These are phyloP conservation scores for Macrosteles quadrilineatus DNA, from an alignment of 1,140 invertebrate species.

Conservation along the genomic window DNA sequence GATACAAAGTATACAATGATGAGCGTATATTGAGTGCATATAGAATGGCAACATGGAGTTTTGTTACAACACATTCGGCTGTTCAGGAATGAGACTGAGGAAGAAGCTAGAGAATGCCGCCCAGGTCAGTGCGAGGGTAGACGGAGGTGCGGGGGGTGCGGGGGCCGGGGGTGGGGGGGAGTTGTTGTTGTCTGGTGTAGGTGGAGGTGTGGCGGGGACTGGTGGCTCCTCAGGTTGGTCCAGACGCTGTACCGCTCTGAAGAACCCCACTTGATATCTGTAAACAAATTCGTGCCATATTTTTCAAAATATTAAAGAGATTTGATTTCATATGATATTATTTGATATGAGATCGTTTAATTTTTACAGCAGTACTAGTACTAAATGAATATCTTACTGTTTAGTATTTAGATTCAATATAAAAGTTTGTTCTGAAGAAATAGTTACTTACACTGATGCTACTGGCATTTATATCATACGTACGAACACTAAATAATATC, in stretches of 20 bases:
- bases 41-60: background rate
- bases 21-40: no score
- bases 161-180: constrained; percentile 11
- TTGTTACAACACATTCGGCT: constrained; percentile 61
- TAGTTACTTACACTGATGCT: no score
- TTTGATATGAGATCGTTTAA: no score
- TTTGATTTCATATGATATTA: no score
- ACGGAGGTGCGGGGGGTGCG: constrained; percentile 44
- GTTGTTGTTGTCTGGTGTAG: constrained; percentile 1
- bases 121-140: constrained; percentile 67
- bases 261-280: constrained; percentile 69
- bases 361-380: no score
- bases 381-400: no score
- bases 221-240: constrained; percentile 51
- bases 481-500: no score
- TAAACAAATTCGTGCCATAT: constrained; percentile 44
- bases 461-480: no score
- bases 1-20: no score
- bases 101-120: constrained; percentile 76
- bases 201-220: constrained; percentile 44
- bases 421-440: no score
- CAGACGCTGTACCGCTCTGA: constrained; percentile 59
- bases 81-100: constrained; percentile 73
- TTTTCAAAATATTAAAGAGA: no score
- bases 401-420: no score